Conservation (phyloP, 2,797 vertebrate genomes). For the Poeciliopsis paucimaculata region DNA sequence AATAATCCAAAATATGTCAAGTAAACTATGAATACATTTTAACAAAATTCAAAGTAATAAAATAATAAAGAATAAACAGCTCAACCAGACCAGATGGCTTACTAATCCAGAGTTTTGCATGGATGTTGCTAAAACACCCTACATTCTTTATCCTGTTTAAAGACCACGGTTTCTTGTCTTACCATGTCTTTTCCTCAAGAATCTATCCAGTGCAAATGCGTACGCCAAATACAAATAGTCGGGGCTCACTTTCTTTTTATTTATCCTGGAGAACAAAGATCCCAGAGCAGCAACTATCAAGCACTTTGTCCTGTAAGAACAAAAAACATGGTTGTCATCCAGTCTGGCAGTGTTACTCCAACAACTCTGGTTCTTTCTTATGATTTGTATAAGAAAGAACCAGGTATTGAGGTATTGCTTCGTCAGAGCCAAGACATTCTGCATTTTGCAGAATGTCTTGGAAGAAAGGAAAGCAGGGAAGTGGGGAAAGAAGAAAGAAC, state of each 20-base stretch:
- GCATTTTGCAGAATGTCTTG: conserved; percentile 69
- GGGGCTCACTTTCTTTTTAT: not conserved
- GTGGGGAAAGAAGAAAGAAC: conserved; percentile 7
- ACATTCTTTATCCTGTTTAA: not conserved
- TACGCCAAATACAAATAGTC: not conserved
- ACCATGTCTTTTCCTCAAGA: conserved; percentile 31
- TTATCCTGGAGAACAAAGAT: conserved; percentile 24
- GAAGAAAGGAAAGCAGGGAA: conserved; percentile 25
- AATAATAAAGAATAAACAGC: too few relatives aligned
- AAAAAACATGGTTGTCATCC: conserved; percentile 15
- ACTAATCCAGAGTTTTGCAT: conserved; percentile 3
- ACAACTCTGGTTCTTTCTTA: conserved; percentile 36
- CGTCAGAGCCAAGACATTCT: conserved; percentile 30
- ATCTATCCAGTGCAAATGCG: conserved; percentile 7
- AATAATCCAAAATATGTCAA: too few relatives aligned
- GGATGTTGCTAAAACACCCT: conserved; percentile 11
- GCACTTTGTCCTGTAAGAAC: conserved; percentile 27
- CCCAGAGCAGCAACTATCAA: conserved; percentile 38
- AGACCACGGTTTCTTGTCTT: not conserved
- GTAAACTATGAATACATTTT: too few relatives aligned
- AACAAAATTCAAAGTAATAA: too few relatives aligned
- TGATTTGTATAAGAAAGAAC: conserved; percentile 13
- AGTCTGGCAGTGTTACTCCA: conserved; percentile 21
- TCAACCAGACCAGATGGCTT: not conserved
- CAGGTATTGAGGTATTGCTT: conserved; percentile 15